Evolutionary conservation across 2,113 vertebrate species (phyloP).

Genomic region (Elaphurus davidianus): DNA sequence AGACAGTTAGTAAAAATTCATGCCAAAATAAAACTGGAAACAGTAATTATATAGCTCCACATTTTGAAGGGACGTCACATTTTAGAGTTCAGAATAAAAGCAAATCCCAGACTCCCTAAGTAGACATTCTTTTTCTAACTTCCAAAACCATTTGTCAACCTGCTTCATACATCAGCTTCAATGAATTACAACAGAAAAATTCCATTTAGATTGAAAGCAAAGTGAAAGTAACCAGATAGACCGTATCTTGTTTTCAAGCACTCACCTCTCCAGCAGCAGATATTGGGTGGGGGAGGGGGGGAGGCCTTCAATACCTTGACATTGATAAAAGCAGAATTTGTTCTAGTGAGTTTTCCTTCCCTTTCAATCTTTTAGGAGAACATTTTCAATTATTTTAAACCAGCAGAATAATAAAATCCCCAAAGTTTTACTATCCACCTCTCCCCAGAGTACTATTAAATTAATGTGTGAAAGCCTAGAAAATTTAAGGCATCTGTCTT

Average conservation of each 20-base stretch:
- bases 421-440: neutral
- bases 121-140: neutral
- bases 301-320: conserved; percentile 10
- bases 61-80: neutral
- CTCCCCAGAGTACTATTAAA: conserved; percentile 32
- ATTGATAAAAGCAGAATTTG: conserved; percentile 47
- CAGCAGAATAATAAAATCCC: conserved; percentile 42
- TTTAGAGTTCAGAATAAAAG: conserved; percentile 17
- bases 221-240: conserved; percentile 22
- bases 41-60: neutral
- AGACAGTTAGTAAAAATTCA: neutral
- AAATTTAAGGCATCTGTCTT: conserved; percentile 54
- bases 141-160: conserved; percentile 50
- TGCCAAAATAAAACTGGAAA: conserved; percentile 10
- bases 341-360: neutral
- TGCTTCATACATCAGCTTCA: conserved; percentile 18
- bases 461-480: neutral
- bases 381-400: conserved; percentile 50
- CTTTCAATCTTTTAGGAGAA: conserved; percentile 30
- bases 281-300: neutral
- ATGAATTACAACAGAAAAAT: conserved; percentile 51
- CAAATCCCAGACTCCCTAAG: neutral
- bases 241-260: neutral
- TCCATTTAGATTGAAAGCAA: conserved; percentile 21
- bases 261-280: neutral